Conservation (phyloP, 2,888 invertebrate genomes). For the Cyaniris semiargus region DNA sequence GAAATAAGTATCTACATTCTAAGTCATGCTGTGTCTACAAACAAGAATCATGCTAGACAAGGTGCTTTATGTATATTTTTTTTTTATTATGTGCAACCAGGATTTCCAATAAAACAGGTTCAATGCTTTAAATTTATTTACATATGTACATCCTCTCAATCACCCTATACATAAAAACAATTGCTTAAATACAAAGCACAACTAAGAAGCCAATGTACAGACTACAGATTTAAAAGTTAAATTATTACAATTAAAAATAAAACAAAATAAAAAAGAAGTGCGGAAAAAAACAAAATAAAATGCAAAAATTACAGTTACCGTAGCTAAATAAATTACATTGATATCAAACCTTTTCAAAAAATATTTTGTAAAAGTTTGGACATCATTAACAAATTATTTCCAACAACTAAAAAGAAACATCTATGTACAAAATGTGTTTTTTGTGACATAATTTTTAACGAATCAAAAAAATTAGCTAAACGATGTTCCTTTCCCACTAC, state of each 20-base stretch:
- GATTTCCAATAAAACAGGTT: constrained; percentile 66
- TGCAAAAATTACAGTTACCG: constrained; percentile 7
- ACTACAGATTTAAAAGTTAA: background rate
- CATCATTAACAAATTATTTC: constrained; percentile 16
- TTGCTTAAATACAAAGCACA: background rate
- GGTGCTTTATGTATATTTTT: constrained; percentile 46
- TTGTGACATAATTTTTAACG: background rate
- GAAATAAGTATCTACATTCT: background rate
- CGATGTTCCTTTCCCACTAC: background rate
- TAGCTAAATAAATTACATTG: constrained; percentile 24
- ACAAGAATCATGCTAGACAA: background rate
- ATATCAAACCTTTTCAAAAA: background rate
- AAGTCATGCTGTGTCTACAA: constrained; percentile 4
- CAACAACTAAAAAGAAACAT: constrained; percentile 31
- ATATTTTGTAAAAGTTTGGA: background rate
- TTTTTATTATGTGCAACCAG: constrained; percentile 42
- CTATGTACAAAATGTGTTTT: background rate
- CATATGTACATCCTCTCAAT: constrained; percentile 65
- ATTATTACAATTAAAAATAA: background rate
- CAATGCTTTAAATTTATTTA: constrained; percentile 65
- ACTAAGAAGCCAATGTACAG: constrained; percentile 20
- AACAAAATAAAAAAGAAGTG: constrained; percentile 21
- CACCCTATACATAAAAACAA: constrained; percentile 37
- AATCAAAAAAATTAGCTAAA: background rate
- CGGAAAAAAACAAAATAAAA: background rate